These are phyloP conservation scores for Nycticryphes semicollaris DNA, from an alignment of 2,113 vertebrate species.

Conservation along the genomic window DNA sequence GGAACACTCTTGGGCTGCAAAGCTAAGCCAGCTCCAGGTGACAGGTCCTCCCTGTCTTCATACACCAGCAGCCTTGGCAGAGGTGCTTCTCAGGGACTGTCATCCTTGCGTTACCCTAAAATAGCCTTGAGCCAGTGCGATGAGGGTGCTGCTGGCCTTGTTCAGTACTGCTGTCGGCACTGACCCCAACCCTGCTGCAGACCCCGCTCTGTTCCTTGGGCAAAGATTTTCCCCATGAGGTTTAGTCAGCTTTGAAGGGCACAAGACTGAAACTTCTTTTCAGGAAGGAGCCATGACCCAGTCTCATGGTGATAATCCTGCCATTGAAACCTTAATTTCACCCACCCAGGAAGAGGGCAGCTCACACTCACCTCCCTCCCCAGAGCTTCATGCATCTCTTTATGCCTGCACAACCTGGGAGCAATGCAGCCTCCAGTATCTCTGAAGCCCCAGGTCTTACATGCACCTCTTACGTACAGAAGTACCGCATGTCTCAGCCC, in stretches of 20 bases:
- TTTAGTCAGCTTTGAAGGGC: neutral
- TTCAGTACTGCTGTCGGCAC: accelerated
- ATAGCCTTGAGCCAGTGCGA: neutral
- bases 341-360: neutral
- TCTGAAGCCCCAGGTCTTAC: neutral
- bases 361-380: neutral
- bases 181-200: neutral
- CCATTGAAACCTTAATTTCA: neutral
- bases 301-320: neutral
- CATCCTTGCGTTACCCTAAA: accelerated
- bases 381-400: accelerated
- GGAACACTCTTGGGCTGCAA: neutral
- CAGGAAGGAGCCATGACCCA: neutral
- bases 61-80: accelerated
- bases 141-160: accelerated
- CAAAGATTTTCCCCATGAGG: accelerated
- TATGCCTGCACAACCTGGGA: accelerated
- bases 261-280: neutral
- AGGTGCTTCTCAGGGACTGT: neutral
- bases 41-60: neutral
- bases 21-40: neutral
- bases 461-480: neutral
- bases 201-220: neutral
- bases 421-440: neutral
- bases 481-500: neutral